Evolutionary conservation across 2,113 vertebrate genomes (phyloP), one percentile per base, ranked within the genome.

Genomic region (Oreochromis aureus): DNA sequence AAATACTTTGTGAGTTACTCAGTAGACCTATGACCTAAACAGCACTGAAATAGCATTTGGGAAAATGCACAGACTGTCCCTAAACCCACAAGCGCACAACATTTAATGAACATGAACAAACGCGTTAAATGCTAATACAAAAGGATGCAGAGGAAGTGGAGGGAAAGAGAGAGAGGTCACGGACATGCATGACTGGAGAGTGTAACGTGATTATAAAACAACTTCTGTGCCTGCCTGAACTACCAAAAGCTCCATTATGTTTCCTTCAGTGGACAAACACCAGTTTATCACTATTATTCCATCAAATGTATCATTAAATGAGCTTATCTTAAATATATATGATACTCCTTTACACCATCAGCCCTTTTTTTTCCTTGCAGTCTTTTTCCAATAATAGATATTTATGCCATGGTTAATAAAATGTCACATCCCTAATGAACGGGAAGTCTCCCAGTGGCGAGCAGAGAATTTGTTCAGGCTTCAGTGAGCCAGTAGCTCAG

Each of bases 381-480:
- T 78, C 56, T 32, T 66, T 36, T 76, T 78, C 73, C 10, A 78
- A 78, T 78, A 53, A 78, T 78, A 82, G 32, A 39, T 89, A 86
- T 73, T 86, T 79, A 59, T 93, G 85, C 48, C 61, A 66, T 22
- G 76, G 18, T 84, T 90, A 82, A 63, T 55, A 61, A 85, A 83
- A 87, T 66, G 53, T 86, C 69, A 79, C 39, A 46, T 54, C 56
- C 22, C 30, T 61, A 86, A 86, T 93, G 71, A 90, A 82, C 1
- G 2, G 51, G 54, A 82, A 84, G 59, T 55, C 71, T 81, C 84
- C 79, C 66, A 55, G 58, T 56, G 80, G 86, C 63, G 69, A 59
- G 18, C 16, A 13, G 4, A 82, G 85, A 56, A 78, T 93, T 87
- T 84, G 71, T 88, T 89, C 79, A 90, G 85, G 81, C 88, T 83